Base-by-base conservation (phyloP, 1,140 invertebrate species). In the Tenebrio molitor region DNA sequence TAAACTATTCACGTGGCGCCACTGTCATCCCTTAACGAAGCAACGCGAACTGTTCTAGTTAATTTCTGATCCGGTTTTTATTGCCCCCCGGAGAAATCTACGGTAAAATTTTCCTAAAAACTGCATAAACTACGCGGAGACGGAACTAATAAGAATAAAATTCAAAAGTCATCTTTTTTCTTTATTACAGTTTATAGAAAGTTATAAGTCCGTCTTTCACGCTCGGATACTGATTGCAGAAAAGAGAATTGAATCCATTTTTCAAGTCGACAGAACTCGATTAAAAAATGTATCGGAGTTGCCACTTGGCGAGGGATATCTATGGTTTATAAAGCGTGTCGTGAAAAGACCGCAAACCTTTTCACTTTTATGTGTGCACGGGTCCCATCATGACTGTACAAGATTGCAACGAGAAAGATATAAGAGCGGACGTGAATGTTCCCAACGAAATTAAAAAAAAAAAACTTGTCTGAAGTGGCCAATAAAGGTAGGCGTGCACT, bases 181-280 rank as follows among this genome's bases (percentile, higher is more conserved):
- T 58, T 58, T 29, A 33, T 58, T 58, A 15, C 12, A 58, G 21
- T 50, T 50, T 25, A 58, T 58, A 58, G 23, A 29, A 58, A 58
- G 50, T 58, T 46, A 17, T 6, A 12, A 41, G 42, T 46, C 16
- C 17, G 42, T 46, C 15, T 58, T 25, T 58, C 50, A 58, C 50
- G 23, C 50, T 58, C 42, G 42, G 17, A 15, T 46, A 17, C 14
- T 58, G 50, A 53, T 53, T 53, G 46, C 12, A 25, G 42, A 58
- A 58, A 8, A 29, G 42, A 58, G 12, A 39, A 39, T 58, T 58
- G 50, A 58, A 58, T 58, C 10, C 42, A 46, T 46, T 58, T 58
- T 58, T 58, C 23, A 58, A 58, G n/a, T 58, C 23, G 50, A 58
- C 21, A 58, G 23, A 46, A 46, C 5, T 17, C 42, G 14, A 46